A percentile compares a stretch with the other conserved stretches of the same genome.
Evolutionary conservation across 1,140 invertebrate genomes (phyloP).

Genomic region (Pentalonia nigronervosa): DNA sequence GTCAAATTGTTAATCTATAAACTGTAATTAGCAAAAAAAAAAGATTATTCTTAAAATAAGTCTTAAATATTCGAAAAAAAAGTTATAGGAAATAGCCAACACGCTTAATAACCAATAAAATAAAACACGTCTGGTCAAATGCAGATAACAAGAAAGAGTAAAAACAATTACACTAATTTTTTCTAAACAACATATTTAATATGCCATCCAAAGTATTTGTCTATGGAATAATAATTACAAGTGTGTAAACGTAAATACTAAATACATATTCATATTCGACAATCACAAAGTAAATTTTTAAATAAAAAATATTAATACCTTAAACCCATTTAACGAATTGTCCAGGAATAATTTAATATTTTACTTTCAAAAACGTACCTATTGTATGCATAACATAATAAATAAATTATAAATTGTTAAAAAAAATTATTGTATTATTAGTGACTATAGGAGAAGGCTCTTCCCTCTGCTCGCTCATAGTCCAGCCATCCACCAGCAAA

Average conservation of each 20-base stretch:
- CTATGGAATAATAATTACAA: not conserved
- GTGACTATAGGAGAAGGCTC: not conserved
- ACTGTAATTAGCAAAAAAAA: not conserved
- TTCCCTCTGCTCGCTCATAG: not conserved
- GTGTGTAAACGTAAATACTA: not conserved
- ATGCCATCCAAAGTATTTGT: not conserved
- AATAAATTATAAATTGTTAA: not conserved
- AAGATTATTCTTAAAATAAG: not conserved
- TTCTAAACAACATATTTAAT: not conserved
- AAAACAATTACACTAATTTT: slow-evolving; percentile 12
- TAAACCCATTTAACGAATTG: not conserved
- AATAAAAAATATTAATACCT: not conserved
- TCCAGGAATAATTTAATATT: not conserved
- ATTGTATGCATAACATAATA: not conserved
- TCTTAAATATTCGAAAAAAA: not conserved
- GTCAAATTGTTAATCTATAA: not conserved
- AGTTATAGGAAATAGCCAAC: not conserved
- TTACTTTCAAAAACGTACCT: not conserved
- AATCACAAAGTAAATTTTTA: not conserved
- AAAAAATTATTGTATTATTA: not conserved
- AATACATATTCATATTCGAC: not conserved
- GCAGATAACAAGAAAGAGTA: not conserved
- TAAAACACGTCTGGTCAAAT: not conserved
- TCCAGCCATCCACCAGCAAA: not conserved
- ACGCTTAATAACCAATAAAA: not conserved